These are phyloP conservation scores for Zele albiditarsus DNA, from an alignment of 2,888 invertebrate genomes.

Conservation along the genomic window DNA sequence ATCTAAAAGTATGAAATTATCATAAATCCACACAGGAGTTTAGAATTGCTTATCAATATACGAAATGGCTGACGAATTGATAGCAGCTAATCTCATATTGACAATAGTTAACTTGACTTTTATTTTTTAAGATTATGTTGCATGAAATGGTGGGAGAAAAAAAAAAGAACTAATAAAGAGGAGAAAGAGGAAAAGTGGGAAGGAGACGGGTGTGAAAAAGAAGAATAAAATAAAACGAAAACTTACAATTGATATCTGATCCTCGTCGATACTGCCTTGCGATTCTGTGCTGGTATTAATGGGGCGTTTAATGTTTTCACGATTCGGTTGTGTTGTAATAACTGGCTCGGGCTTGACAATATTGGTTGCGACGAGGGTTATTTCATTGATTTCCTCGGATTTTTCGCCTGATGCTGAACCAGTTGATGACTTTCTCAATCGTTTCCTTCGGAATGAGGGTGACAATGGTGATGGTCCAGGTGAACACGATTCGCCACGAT, in stretches of 20 bases:
- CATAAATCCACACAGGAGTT: constrained; percentile 8
- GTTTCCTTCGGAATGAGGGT: constrained; percentile 77
- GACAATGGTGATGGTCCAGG: constrained; percentile 75
- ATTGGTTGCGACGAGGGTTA: constrained; percentile 68
- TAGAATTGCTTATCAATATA: constrained; percentile 7
- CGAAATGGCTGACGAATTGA: constrained; percentile 10
- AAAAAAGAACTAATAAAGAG: background rate
- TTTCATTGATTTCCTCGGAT: constrained; percentile 66
- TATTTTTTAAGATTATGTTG: background rate
- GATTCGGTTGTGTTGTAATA: constrained; percentile 61
- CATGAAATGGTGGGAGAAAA: background rate
- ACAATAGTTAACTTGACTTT: background rate
- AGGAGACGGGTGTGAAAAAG: too few species aligned
- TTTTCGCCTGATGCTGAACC: constrained; percentile 73
- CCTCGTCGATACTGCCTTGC: constrained; percentile 69
- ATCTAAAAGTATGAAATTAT: constrained; percentile 55
- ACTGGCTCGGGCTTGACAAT: constrained; percentile 68
- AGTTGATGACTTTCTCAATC: constrained; percentile 80
- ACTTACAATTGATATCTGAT: constrained; percentile 69
- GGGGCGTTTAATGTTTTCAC: constrained; percentile 63
- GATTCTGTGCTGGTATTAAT: constrained; percentile 66
- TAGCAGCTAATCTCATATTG: constrained; percentile 4
- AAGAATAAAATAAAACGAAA: background rate
- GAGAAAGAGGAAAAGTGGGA: background rate
- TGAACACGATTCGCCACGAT: constrained; percentile 67